phyloP scores from a whole-genome alignment of 2,888 invertebrate genomes.

The Ceriagrion tenellum region DNA sequence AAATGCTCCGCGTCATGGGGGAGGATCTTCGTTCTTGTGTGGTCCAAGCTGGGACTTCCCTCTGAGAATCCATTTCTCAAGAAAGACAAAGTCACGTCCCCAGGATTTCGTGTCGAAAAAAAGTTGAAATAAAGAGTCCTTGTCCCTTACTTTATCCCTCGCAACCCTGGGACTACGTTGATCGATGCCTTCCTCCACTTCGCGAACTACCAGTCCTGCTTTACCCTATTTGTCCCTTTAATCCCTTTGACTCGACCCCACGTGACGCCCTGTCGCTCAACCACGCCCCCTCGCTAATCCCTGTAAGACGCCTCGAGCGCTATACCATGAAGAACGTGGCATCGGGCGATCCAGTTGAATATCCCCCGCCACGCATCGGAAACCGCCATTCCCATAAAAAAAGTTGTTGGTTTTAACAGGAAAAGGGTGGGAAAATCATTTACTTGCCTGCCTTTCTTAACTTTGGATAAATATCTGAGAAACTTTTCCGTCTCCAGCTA shows the following conservation, averaged over 20 bases:
- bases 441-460: too few relatives aligned
- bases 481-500: too few relatives aligned
- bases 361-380: background rate
- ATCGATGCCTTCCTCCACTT: background rate
- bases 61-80: background rate
- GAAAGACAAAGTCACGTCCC: conserved; percentile 22
- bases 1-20: background rate
- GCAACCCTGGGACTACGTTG: background rate
- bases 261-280: conserved; percentile 22
- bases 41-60: background rate
- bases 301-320: background rate
- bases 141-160: background rate
- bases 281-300: conserved; percentile 4
- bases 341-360: background rate
- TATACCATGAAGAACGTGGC: background rate
- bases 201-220: background rate
- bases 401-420: too few relatives aligned
- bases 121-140: background rate
- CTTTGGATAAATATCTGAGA: too few relatives aligned
- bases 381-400: background rate
- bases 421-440: too few relatives aligned
- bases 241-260: background rate
- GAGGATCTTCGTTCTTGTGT: background rate
- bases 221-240: conserved; percentile 3
- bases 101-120: background rate